phyloP scores from a whole-genome alignment of 1,140 invertebrate species.

The Leptinotarsa texana region DNA sequence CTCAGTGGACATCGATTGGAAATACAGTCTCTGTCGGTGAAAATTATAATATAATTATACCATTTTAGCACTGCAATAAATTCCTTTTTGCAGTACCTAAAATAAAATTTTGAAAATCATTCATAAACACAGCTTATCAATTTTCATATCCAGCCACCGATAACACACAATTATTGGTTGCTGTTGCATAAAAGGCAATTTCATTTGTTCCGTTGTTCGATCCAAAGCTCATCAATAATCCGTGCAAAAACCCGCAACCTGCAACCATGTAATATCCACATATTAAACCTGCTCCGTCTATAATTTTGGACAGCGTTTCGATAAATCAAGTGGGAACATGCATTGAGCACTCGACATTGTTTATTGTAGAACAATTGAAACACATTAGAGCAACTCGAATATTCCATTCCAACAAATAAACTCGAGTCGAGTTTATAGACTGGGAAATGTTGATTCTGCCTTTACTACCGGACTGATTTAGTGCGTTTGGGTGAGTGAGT shows the following conservation, averaged over 20 bases:
- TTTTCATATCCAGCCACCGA: no score
- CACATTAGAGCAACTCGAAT: constrained; percentile 48
- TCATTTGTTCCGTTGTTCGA: constrained; percentile 1
- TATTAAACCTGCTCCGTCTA: constrained; percentile 15
- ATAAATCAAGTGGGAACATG: constrained; percentile 31
- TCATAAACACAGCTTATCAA: no score
- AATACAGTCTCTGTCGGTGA: no score
- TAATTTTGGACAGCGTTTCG: constrained; percentile 19
- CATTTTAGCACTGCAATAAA: no score
- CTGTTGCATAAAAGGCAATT: neutral
- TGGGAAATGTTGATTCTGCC: constrained; percentile 42
- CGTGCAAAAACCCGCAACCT: neutral
- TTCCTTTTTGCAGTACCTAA: no score
- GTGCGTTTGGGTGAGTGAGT: constrained; percentile 44
- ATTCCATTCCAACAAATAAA: constrained; percentile 48
- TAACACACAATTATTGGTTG: no score
- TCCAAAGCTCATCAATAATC: neutral
- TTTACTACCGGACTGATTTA: constrained; percentile 46
- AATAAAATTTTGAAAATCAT: no score
- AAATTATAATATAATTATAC: no score
- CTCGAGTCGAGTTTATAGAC: constrained; percentile 46
- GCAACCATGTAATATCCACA: constrained; percentile 10
- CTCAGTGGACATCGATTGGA: no score
- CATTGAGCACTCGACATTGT: constrained; percentile 43
- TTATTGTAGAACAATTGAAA: constrained; percentile 49